phyloP scores from a whole-genome alignment of 2,888 invertebrate species.

The Melipona beecheii region DNA sequence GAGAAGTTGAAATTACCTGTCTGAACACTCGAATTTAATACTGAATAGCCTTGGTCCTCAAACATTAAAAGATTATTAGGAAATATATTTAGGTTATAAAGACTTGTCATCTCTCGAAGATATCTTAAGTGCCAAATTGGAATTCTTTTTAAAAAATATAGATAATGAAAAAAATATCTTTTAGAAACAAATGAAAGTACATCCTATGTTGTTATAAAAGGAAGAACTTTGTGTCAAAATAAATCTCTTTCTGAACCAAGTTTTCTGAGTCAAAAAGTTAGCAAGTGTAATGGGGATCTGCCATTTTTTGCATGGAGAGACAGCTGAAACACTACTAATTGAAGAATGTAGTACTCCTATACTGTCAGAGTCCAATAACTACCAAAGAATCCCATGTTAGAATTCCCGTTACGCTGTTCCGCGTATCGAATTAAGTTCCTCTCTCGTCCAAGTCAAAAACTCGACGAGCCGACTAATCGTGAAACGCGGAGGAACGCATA shows the following conservation, averaged over 20 bases:
- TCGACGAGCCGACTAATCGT: not conserved
- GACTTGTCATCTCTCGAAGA: no score
- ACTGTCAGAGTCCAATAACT: not conserved
- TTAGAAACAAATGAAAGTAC: no score
- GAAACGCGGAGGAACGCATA: not conserved
- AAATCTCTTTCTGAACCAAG: not conserved
- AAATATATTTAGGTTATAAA: no score
- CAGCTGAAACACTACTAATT: not conserved
- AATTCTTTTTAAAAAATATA: no score
- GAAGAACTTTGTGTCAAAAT: not conserved
- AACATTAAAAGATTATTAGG: no score
- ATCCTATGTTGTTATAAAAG: no score
- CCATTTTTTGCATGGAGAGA: not conserved
- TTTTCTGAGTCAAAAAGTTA: not conserved
- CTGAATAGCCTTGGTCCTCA: no score
- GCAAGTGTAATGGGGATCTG: not conserved
- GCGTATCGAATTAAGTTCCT: not conserved
- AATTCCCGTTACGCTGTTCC: not conserved
- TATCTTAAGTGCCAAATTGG: no score
- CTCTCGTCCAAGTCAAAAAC: not conserved
- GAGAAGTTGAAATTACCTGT: no score
- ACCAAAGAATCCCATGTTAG: not conserved
- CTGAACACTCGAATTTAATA: no score
- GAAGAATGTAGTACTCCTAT: not conserved
- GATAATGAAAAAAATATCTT: no score